Conservation (phyloP, 2,113 vertebrate genomes). For the Dromaius novaehollandiae region DNA sequence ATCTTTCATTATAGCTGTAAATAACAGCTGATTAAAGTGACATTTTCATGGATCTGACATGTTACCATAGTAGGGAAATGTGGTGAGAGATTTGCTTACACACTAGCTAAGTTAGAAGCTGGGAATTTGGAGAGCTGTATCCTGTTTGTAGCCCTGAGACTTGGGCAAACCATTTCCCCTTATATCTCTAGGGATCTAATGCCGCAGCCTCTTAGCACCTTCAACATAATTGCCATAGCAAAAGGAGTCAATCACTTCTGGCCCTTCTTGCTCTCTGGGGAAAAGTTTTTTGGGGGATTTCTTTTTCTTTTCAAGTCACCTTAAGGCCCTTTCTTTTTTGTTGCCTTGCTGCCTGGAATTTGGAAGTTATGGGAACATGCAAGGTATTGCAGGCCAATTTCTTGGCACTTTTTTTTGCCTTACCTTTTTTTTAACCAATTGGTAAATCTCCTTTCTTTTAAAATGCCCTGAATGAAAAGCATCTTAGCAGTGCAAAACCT, state of each 20-base stretch:
- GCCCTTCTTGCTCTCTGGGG: background rate
- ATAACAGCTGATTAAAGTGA: conserved; percentile 62
- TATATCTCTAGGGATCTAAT: background rate
- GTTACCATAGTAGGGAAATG: conserved; percentile 49
- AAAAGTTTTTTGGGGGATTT: background rate
- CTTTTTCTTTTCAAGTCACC: background rate
- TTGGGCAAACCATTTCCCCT: conserved; percentile 6
- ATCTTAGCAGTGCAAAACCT: background rate
- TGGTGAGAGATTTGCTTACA: conserved; percentile 55
- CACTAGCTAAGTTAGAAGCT: conserved; percentile 3
- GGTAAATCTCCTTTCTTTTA: background rate
- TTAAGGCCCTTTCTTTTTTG: conserved; percentile 10
- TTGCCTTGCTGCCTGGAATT: conserved; percentile 14
- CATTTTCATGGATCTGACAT: conserved; percentile 58
- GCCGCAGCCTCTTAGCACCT: conserved; percentile 5
- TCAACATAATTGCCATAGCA: background rate
- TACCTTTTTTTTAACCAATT: background rate
- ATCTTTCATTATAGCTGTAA: conserved; percentile 64
- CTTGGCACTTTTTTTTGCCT: background rate
- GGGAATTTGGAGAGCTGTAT: conserved; percentile 38
- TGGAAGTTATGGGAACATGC: background rate
- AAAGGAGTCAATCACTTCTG: background rate
- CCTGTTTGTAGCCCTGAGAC: background rate
- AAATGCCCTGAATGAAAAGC: background rate
- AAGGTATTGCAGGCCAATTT: background rate